phyloP scores from a whole-genome alignment of 2,113 vertebrate genomes.

The Pyrgilauda ruficollis region DNA sequence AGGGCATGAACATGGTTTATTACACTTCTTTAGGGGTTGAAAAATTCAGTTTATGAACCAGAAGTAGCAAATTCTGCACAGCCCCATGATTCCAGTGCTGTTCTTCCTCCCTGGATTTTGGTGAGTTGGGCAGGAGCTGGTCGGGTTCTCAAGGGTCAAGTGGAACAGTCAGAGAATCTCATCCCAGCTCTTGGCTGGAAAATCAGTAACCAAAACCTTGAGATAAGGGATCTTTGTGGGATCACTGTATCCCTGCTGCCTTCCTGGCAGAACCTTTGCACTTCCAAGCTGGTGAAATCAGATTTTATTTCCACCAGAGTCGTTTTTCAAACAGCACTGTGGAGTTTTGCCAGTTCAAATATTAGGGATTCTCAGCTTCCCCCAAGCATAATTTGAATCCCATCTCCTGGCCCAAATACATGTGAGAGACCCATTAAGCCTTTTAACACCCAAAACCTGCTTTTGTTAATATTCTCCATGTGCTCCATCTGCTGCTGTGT shows the following conservation, averaged over 20 bases:
- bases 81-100: not conserved
- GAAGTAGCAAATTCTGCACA: not conserved
- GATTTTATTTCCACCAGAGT: not conserved
- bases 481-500: conserved; percentile 58
- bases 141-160: not conserved
- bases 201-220: not conserved
- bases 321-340: not conserved
- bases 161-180: not conserved
- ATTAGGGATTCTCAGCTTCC: conserved; percentile 13
- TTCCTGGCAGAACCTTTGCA: not conserved
- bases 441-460: conserved; percentile 56
- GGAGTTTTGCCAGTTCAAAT: conserved; percentile 36
- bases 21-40: not conserved
- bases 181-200: not conserved
- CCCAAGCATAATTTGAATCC: not conserved
- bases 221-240: not conserved
- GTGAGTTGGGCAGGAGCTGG: not conserved
- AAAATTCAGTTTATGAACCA: not conserved
- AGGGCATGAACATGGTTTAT: not conserved
- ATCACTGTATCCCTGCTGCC: not conserved
- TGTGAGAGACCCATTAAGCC: conserved; percentile 21
- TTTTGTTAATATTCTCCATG: conserved; percentile 24
- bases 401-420: not conserved
- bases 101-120: not conserved
- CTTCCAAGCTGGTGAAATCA: not conserved